Evolutionary conservation across 2,113 vertebrate species (phyloP).

Genomic region (Dinomys branickii): DNA sequence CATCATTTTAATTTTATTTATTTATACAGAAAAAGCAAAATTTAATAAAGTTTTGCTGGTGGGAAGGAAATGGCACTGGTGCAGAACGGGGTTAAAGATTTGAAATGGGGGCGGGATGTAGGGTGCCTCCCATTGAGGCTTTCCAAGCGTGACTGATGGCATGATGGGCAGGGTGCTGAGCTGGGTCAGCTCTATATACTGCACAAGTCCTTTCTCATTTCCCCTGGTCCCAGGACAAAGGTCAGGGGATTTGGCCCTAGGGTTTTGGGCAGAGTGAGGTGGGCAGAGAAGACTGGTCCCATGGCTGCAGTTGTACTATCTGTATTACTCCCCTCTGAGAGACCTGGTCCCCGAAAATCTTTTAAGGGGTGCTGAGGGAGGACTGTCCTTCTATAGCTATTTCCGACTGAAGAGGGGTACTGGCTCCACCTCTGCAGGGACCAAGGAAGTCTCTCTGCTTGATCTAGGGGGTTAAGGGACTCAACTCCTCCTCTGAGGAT

Average conservation of each 20-base stretch:
- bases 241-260: not conserved
- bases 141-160: not conserved
- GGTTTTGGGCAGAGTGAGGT: not conserved
- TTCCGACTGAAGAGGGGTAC: not conserved
- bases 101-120: not conserved
- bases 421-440: not conserved
- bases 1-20: conserved; percentile 14
- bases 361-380: not conserved
- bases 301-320: not conserved
- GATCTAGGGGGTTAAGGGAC: not conserved
- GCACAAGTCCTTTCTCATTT: not conserved
- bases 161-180: not conserved
- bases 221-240: not conserved
- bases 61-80: not conserved
- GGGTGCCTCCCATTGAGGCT: not conserved
- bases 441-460: not conserved
- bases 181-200: not conserved
- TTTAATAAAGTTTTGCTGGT: not conserved
- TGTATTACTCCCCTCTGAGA: not conserved
- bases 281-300: not conserved
- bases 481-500: not conserved
- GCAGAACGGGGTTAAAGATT: not conserved
- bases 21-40: not conserved
- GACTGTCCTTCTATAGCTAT: not conserved
- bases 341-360: not conserved